These are phyloP conservation scores for Ferrisia virgata DNA, from an alignment of 2,888 invertebrate species.

Conservation along the genomic window DNA sequence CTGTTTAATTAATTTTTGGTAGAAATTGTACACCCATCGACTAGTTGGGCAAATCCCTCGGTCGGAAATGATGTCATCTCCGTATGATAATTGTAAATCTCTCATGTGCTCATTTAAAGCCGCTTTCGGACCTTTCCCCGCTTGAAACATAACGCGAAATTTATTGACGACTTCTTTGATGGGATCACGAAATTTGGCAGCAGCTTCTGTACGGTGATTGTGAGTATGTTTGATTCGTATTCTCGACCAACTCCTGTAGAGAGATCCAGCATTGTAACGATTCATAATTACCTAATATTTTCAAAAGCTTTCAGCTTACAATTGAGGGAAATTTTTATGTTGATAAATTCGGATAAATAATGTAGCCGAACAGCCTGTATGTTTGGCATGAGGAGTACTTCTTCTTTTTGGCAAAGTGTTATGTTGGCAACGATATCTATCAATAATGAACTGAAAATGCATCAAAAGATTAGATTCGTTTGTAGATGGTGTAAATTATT, in stretches of 20 bases:
- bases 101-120: background rate
- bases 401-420: conserved; percentile 20
- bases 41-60: conserved; percentile 2
- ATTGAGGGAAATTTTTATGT: conserved; percentile 12
- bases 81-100: background rate
- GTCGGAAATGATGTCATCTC: background rate
- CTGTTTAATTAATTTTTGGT: background rate
- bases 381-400: conserved; percentile 22
- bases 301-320: background rate
- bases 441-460: background rate
- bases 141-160: background rate
- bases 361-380: conserved; percentile 35
- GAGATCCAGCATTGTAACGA: background rate
- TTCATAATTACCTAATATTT: background rate
- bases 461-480: background rate
- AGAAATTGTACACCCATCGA: conserved; percentile 23
- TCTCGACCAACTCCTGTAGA: background rate
- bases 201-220: background rate
- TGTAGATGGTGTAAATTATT: background rate
- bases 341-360: conserved; percentile 34
- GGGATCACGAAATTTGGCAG: conserved; percentile 10
- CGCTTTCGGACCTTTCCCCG: background rate
- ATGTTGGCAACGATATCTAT: conserved; percentile 34
- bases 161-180: background rate
- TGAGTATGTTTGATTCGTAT: conserved; percentile 9